Conservation (phyloP, 2,888 invertebrate genomes). For the Drosophila meridiana region DNA sequence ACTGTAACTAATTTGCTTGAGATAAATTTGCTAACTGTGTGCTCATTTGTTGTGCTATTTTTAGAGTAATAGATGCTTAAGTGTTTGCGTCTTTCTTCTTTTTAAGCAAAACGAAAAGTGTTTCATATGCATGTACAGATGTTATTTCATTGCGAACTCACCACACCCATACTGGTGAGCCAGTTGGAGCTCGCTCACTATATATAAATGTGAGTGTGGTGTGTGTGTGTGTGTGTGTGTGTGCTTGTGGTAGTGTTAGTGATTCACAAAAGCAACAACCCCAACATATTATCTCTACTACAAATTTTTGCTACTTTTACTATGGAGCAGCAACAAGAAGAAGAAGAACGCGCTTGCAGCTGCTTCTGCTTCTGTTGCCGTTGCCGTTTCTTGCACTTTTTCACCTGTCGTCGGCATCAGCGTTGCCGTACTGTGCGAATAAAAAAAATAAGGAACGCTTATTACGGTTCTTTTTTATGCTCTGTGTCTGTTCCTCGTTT, state of each 20-base stretch:
- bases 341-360: conserved; percentile 45
- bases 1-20: neutral
- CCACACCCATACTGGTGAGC: conserved; percentile 56
- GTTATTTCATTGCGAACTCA: conserved; percentile 58
- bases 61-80: conserved; percentile 26
- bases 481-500: conserved; percentile 27
- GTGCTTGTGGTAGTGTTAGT: conserved; percentile 46
- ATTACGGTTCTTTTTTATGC: conserved; percentile 22
- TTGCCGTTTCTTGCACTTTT: conserved; percentile 37
- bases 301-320: conserved; percentile 67
- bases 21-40: neutral
- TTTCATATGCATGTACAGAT: conserved; percentile 51
- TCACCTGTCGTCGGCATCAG: conserved; percentile 60
- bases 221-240: conserved; percentile 14
- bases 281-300: conserved; percentile 73
- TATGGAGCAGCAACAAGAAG: conserved; percentile 40
- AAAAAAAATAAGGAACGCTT: conserved; percentile 38
- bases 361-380: conserved; percentile 28
- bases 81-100: conserved; percentile 16
- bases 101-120: conserved; percentile 34
- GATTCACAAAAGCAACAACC: conserved; percentile 74
- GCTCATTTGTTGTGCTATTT: neutral
- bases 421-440: conserved; percentile 52
- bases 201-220: conserved; percentile 16
- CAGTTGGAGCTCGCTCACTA: conserved; percentile 55